Base-by-base conservation (phyloP, 2,888 invertebrate genomes). In the Pinctada fucata region DNA sequence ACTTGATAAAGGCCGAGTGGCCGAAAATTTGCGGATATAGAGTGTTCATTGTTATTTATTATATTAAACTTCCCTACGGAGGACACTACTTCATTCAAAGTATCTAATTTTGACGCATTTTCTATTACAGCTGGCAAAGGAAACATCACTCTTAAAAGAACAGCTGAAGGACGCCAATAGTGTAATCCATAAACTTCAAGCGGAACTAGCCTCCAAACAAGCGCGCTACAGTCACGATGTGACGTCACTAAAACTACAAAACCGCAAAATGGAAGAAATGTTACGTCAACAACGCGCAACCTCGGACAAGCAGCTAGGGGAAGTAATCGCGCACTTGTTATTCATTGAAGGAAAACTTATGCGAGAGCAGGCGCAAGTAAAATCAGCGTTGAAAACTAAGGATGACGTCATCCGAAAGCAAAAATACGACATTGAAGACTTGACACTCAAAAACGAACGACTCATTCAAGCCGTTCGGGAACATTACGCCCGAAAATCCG, bases 341-440 rank as follows among this genome's bases (percentile, higher is more conserved):
- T 84, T 85, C 58, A 80, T 90, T 4, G 90, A 90, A 76, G 87
- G 88, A 8, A 84, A 87, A 64, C 79, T 90, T 71, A 83, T 83
- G 48, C 82, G 83, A 63, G 89, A 89, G 68, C 88, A 89, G 76
- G 81, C 77, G 6, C 81, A 86, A 47, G 82, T 89, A 2, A 71
- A 82, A 52, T 78, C 69, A n/a, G 80, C 86, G 4, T 76, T 89
- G 49, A 81, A 81, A 50, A 80, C 84, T 2, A 90, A 87, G 72
- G 87, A 89, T 70, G 79, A 82, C 49, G 69, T 86, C 45, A 89
- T 90, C 48, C 72, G 81, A 16, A 74, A 80, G 10, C 90, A 89
- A 75, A 76, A 82, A 68, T 73, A 80, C 2, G 82, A 88, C n/a
- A 88, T 89, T 50, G 79, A 86, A 69, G 84, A 86, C 31, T 79